A percentile compares a stretch with the other conserved stretches of the same genome.
phyloP scores from a whole-genome alignment of 2,888 invertebrate genomes.

The Drosophila ezoana region DNA sequence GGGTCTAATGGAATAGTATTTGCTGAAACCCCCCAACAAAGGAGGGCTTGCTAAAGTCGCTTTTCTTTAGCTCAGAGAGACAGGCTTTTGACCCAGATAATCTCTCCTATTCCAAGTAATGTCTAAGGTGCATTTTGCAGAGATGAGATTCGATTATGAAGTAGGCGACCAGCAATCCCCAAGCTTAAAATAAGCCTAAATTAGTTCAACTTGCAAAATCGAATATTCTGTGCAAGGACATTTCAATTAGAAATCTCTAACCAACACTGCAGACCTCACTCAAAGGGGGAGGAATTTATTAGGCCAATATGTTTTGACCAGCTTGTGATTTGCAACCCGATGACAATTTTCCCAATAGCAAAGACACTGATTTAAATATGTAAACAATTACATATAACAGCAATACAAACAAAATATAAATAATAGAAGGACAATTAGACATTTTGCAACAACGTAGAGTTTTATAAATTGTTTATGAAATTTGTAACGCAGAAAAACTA shows the following conservation, averaged over 20 bases:
- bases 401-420: background rate
- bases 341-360: conserved; percentile 27
- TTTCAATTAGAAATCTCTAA: background rate
- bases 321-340: conserved; percentile 4
- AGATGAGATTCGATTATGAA: too few relatives aligned
- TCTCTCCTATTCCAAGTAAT: too few relatives aligned
- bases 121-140: too few relatives aligned
- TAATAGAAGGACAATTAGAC: conserved; percentile 13
- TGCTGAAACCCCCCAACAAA: too few relatives aligned
- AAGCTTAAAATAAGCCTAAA: background rate
- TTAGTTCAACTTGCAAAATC: background rate
- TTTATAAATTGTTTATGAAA: background rate
- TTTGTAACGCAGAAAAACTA: background rate
- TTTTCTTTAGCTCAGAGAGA: too few relatives aligned
- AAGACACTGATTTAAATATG: conserved; percentile 6
- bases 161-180: too few relatives aligned
- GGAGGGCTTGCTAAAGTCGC: too few relatives aligned
- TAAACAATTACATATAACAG: conserved; percentile 18
- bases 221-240: conserved; percentile 4
- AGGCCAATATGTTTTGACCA: background rate
- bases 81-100: too few relatives aligned
- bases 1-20: too few relatives aligned
- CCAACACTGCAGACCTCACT: background rate
- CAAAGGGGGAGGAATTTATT: conserved; percentile 12
- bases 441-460: background rate